A percentile compares a stretch with the other conserved stretches of the same genome.
These are phyloP conservation scores for Phymastichus coffea DNA, from an alignment of 1,140 invertebrate genomes.

Conservation along the genomic window DNA sequence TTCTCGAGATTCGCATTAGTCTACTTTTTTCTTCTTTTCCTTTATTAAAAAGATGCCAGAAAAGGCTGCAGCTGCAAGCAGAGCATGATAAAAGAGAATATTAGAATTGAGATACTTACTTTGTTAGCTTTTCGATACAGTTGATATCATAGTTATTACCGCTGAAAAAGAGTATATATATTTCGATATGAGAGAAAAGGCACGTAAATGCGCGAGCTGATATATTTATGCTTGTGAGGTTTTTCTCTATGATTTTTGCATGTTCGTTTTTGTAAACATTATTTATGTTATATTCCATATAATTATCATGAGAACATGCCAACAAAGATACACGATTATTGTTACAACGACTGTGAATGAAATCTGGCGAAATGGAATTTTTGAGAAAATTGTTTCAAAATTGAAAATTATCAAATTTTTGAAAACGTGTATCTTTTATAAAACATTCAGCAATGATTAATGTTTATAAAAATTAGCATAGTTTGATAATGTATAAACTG, in stretches of 20 bases:
- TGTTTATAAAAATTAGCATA: constrained; percentile 13
- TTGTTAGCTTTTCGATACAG: constrained; percentile 24
- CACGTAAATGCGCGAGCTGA: constrained; percentile 50
- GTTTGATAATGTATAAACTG: too few species aligned
- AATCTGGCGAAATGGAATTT: too few species aligned
- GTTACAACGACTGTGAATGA: background rate
- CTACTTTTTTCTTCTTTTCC: constrained; percentile 8
- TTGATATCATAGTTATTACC: too few species aligned
- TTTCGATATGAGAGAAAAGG: constrained; percentile 36
- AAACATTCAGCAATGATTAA: background rate
- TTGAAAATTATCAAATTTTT: background rate
- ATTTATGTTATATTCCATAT: constrained; percentile 1
- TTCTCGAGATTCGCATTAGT: background rate
- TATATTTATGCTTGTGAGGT: constrained; percentile 51
- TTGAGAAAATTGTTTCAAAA: background rate
- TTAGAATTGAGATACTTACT: constrained; percentile 18
- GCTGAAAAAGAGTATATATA: background rate
- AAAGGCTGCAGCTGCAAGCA: constrained; percentile 17
- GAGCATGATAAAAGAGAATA: constrained; percentile 38
- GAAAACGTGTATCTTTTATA: constrained; percentile 2
- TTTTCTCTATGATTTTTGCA: constrained; percentile 46
- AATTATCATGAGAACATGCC: constrained; percentile 12
- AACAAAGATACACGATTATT: background rate
- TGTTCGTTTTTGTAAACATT: constrained; percentile 34
- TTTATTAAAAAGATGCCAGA: too few species aligned